A percentile compares a stretch with the other conserved stretches of the same genome.
phyloP scores from a whole-genome alignment of 2,113 vertebrate species.

The Chloebia gouldiae region DNA sequence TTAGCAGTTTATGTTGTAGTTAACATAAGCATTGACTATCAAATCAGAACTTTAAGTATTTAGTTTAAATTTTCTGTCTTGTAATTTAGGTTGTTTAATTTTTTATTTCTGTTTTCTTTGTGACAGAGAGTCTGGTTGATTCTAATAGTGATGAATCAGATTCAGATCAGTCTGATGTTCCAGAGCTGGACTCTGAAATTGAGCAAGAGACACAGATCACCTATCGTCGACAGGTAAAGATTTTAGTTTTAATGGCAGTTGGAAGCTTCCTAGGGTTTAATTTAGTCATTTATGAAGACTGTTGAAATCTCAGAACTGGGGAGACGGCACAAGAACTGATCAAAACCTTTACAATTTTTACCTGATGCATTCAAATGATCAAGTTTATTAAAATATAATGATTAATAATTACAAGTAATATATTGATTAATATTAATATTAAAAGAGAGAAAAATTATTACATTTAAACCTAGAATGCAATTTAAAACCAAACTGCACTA shows the following conservation, averaged over 20 bases:
- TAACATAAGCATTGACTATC: not conserved
- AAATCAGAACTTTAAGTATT: not conserved
- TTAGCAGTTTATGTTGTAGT: not conserved
- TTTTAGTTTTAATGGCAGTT: not conserved
- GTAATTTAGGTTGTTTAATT: not conserved
- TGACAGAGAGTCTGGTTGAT: constrained; percentile 89
- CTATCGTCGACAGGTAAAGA: constrained; percentile 87
- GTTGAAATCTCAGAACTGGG: not conserved
- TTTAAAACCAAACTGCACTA: not conserved
- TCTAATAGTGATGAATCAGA: constrained; percentile 98
- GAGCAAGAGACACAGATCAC: constrained; percentile 97
- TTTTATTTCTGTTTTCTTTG: constrained; percentile 17
- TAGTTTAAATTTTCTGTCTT: constrained; percentile 8
- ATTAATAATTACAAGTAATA: not conserved
- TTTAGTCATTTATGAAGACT: not conserved
- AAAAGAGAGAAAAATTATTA: not conserved
- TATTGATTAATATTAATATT: not conserved
- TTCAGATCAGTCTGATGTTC: constrained; percentile 97
- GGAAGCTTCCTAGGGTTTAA: not conserved
- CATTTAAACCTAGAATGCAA: not conserved
- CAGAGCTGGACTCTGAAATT: constrained; percentile 98
- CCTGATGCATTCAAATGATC: not conserved
- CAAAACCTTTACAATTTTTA: not conserved
- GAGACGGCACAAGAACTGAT: not conserved
- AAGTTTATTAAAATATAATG: not conserved